Conservation (phyloP, 2,113 vertebrate species). For the Astur gentilis region DNA sequence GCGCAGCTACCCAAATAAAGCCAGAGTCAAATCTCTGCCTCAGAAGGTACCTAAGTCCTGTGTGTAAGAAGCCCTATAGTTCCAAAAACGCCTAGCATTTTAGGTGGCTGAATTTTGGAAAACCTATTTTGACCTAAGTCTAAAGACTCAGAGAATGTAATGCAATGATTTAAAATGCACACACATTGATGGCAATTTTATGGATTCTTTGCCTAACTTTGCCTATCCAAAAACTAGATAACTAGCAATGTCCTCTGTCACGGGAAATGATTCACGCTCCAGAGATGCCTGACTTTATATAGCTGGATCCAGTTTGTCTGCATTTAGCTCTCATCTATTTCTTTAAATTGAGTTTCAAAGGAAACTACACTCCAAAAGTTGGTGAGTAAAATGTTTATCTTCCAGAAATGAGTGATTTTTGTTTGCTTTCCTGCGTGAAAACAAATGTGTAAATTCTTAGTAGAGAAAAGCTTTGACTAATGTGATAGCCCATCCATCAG, state of each 20-base stretch:
- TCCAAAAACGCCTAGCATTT: background rate
- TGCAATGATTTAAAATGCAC: background rate
- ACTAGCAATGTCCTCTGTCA: background rate
- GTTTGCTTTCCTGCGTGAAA: background rate
- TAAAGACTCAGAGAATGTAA: background rate
- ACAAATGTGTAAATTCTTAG: background rate
- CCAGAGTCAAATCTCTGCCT: background rate
- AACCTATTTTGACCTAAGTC: background rate
- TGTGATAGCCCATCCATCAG: background rate
- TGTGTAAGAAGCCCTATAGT: background rate
- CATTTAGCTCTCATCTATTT: background rate
- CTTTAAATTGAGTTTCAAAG: constrained; percentile 17
- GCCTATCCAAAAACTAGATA: background rate
- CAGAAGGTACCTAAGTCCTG: background rate
- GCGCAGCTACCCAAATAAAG: background rate
- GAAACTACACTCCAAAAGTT: background rate
- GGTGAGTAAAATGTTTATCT: background rate
- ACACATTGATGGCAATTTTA: background rate
- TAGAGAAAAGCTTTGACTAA: background rate
- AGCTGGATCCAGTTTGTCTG: background rate
- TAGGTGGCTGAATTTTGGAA: background rate
- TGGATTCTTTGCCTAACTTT: background rate
- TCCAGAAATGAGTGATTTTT: background rate
- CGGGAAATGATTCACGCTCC: background rate
- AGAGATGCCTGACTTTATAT: background rate